These are phyloP conservation scores for Notothenia rossii DNA, from an alignment of 2,113 vertebrate genomes.

Conservation along the genomic window DNA sequence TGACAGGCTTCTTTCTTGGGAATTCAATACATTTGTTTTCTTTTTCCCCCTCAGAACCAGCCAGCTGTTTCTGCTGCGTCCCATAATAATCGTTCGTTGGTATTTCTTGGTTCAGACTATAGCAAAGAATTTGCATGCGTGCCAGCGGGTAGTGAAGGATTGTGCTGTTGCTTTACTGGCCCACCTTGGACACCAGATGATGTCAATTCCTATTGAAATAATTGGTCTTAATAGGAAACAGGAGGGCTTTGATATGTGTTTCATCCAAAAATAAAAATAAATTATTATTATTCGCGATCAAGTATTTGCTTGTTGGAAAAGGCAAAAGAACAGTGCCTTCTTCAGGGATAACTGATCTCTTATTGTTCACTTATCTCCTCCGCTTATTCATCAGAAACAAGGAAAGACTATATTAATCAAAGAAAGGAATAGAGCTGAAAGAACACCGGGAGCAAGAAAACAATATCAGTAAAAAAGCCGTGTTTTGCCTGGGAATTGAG, in stretches of 20 bases:
- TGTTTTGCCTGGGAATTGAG: constrained; percentile 53
- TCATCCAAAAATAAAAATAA: constrained; percentile 57
- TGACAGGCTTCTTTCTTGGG: constrained; percentile 83
- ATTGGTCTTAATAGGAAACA: constrained; percentile 57
- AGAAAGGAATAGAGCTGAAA: constrained; percentile 33
- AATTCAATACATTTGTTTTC: constrained; percentile 72
- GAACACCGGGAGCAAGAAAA: constrained; percentile 37
- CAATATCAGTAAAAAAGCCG: constrained; percentile 25
- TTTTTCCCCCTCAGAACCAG: constrained; percentile 79
- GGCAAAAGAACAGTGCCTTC: constrained; percentile 27
- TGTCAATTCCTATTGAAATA: constrained; percentile 63
- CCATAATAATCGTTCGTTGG: constrained; percentile 84
- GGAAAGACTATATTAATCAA: constrained; percentile 30
- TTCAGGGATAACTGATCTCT: constrained; percentile 35
- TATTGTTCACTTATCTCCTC: constrained; percentile 45
- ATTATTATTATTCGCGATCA: constrained; percentile 64
- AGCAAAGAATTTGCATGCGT: constrained; percentile 49
- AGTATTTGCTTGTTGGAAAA: constrained; percentile 36
- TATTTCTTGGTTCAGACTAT: constrained; percentile 27
- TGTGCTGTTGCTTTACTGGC: constrained; percentile 40
- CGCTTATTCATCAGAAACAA: constrained; percentile 45
- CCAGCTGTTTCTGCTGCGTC: constrained; percentile 78
- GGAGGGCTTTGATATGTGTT: constrained; percentile 44
- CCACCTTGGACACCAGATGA: constrained; percentile 54
- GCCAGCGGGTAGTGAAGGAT: constrained; percentile 40